Evolutionary conservation across 1,140 invertebrate species (phyloP), one percentile per base, ranked within the genome.

Genomic region (Lordiphosa stackelbergi): DNA sequence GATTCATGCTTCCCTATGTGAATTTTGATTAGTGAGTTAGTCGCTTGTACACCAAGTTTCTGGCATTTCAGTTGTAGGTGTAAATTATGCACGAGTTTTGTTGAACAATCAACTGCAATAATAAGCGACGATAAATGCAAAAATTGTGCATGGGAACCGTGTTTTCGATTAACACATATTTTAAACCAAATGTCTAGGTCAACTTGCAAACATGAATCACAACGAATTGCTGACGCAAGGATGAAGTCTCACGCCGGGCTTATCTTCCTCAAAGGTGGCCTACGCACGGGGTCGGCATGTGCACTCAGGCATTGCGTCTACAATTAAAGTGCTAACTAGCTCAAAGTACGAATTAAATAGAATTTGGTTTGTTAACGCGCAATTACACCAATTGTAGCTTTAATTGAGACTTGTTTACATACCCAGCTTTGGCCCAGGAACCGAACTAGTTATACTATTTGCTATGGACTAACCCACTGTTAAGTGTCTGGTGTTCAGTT

Each of bases 251-350:
- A 16, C 16, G 16, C 2, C 16, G 16, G 16, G 16, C 28, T 31
- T 8, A 31, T 8, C 28, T 31, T 58, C 56, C 24, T 13, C 38
- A 49, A 66, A 37, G 36, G 48, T 57, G 52, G n/a, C 38, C 38
- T 48, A 55, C 48, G 51, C 45, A 46, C 61, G 36, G 41, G 55
- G 11, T 64, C 59, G 62, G 13, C 59, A 53, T 56, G 48, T 77
- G 71, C 72, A 75, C 61, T 75, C 55, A 52, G 38, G 28, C 42
- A 60, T 61, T 52, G 35, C 34, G 35, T 34, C 55, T 63, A 58
- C 31, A 34, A 58, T 40, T 35, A 47, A 69, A 68, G 75, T 83
- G 75, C 77, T 83, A 81, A 79, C 58, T 37, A 55, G 61, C 61
- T 60, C n/a, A 57, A 61, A 61, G 65, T 54, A 60, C 51, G 43